These are phyloP conservation scores for Ophonus ardosiacus DNA, from an alignment of 2,888 invertebrate species.

Conservation along the genomic window DNA sequence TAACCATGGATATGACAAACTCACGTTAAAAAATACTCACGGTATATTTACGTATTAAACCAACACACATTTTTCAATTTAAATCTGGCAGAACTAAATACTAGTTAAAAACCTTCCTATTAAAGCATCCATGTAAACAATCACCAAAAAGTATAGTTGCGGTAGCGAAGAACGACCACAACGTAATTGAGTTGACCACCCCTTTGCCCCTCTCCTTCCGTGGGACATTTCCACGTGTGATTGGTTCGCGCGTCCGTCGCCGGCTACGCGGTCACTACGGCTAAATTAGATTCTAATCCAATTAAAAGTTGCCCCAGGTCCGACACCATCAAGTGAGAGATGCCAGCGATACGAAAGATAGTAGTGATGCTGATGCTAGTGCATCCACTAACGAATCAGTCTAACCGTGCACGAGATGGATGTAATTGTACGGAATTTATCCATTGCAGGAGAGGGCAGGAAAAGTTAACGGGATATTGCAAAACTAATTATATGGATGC, in stretches of 20 bases:
- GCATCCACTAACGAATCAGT: not conserved
- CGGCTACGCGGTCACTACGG: conserved; percentile 73
- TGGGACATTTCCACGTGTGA: conserved; percentile 59
- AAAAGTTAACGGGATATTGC: not conserved
- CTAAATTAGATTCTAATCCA: conserved; percentile 77
- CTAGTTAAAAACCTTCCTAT: not conserved
- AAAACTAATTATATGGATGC: not conserved
- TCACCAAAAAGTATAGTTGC: conserved; percentile 5
- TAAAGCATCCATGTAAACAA: conserved; percentile 30
- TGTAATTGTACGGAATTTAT: not conserved
- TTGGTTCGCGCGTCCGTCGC: conserved; percentile 58
- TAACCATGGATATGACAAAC: no score
- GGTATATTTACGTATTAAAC: no score
- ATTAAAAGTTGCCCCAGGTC: conserved; percentile 76
- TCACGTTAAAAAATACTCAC: no score
- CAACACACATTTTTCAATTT: no score
- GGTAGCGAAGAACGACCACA: not conserved
- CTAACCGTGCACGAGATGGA: not conserved
- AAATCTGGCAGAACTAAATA: not conserved
- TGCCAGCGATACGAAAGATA: not conserved
- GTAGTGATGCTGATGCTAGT: not conserved
- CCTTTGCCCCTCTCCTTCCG: not conserved
- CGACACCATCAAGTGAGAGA: conserved; percentile 3
- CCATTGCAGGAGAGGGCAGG: not conserved
- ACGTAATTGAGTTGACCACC: conserved; percentile 57